A percentile compares a stretch with the other conserved stretches of the same genome.
Evolutionary conservation across 2,888 invertebrate genomes (phyloP).

Genomic region (Caenorhabditis parvicauda): DNA sequence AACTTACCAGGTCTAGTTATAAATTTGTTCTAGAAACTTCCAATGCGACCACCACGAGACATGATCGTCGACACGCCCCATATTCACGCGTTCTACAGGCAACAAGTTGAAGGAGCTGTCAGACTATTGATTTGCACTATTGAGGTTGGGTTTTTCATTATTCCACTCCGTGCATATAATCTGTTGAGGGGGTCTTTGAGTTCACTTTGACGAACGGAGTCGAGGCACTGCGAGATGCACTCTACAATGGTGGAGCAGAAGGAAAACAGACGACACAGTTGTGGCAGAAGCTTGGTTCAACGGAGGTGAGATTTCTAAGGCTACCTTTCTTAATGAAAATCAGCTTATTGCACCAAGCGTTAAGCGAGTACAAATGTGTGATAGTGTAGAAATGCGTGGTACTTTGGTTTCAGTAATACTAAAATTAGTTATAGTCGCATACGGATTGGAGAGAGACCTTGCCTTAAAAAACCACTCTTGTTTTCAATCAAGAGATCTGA

Average conservation of each 20-base stretch:
- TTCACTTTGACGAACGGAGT: slow-evolving; percentile 81
- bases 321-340: no score
- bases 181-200: slow-evolving; percentile 75
- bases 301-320: slow-evolving; percentile 14
- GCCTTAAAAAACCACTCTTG: no score
- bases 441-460: no score
- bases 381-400: no score
- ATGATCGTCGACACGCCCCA: slow-evolving; percentile 19
- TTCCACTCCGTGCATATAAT: neutral
- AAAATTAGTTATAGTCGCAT: no score
- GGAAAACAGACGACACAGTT: slow-evolving; percentile 74
- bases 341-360: no score
- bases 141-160: slow-evolving; percentile 14
- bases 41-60: slow-evolving; percentile 6
- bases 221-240: slow-evolving; percentile 80
- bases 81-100: slow-evolving; percentile 21
- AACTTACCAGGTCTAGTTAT: no score
- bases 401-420: no score
- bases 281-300: slow-evolving; percentile 71
- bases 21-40: slow-evolving; percentile 11
- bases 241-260: slow-evolving; percentile 72
- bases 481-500: no score
- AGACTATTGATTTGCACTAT: slow-evolving; percentile 36
- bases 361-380: no score
- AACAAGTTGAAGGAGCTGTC: slow-evolving; percentile 14